Base-by-base conservation (phyloP, 2,113 vertebrate species). In the Serilophus lunatus region DNA sequence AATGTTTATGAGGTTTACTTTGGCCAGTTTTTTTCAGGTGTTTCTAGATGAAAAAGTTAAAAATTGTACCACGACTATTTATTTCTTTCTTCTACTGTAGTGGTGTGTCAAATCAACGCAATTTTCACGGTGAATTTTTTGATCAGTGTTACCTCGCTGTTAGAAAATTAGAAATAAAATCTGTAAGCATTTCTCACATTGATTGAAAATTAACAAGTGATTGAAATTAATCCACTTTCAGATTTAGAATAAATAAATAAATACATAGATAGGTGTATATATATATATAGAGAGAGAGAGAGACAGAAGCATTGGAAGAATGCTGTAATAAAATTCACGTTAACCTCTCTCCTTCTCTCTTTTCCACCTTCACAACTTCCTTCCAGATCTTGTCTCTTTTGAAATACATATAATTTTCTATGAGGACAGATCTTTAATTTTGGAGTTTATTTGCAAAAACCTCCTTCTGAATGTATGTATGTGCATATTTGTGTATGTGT, bases 271-370 rank as follows among this genome's bases (percentile, higher is more conserved):
- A 40, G 5, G n/a, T n/a, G n/a, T n/a, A n/a, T n/a, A 42, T 42
- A 42, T 10, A 42, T 42, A 42, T 10, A 42, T 42, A 42, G 40
- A 42, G 10, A 42, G 40, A 42, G 10, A 42, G 40, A 42, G 10
- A 42, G 40, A 42, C 14, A 42, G 40, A 42, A n/a, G n/a, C n/a
- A n/a, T n/a, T 76, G 5, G 28, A 71, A 91, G 28, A 70, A 23
- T 0, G 0, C 31, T 69, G 6, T 14, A 64, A 38, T 6, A 70
- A 61, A 61, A 45, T 49, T 64, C 33, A 19, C 4, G 28, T 29
- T 76, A 72, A 35, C 2, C 4, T 79, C 5, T 3, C 3, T n/a
- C 7, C 3, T 53, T 59, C 9, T 1, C 1, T 78, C 22, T 61
- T 82, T 31, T 54, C 3, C 7, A 68, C 4, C 2, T 88, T 80